Evolutionary conservation across 1,140 invertebrate genomes (phyloP).

Genomic region (Tribolium madens): DNA sequence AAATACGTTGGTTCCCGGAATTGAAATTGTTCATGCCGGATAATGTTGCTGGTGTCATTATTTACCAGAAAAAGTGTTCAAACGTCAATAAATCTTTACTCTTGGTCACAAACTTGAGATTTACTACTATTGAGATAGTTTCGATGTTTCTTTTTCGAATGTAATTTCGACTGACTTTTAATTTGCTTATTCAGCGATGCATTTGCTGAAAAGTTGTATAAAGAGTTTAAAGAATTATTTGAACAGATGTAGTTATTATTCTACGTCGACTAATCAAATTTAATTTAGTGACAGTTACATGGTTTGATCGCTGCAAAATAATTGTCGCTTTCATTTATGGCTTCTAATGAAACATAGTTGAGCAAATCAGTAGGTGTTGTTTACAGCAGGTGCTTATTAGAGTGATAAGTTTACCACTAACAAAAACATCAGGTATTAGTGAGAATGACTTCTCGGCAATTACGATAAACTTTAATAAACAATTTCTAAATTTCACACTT

Average conservation of each 20-base stretch:
- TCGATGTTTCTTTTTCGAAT: slow-evolving; percentile 1
- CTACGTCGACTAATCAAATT: not conserved
- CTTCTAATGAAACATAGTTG: not conserved
- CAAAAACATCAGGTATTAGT: not conserved
- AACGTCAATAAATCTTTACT: not conserved
- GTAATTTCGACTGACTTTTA: not conserved
- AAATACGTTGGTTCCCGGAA: not conserved
- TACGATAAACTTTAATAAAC: not conserved
- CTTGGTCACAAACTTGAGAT: not conserved
- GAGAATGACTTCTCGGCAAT: not conserved
- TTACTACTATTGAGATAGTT: not conserved
- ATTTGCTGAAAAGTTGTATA: too few species aligned
- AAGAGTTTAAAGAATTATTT: too few species aligned
- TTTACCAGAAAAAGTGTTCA: not conserved
- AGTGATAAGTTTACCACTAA: not conserved
- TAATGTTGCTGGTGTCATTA: not conserved
- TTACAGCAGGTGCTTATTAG: slow-evolving; percentile 6
- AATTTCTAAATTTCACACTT: slow-evolving; percentile 32
- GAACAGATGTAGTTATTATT: not conserved
- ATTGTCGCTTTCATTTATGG: not conserved
- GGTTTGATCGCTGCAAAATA: not conserved
- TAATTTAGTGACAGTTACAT: not conserved
- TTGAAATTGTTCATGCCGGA: not conserved
- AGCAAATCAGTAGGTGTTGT: slow-evolving; percentile 11
- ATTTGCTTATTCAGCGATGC: not conserved